phyloP scores from a whole-genome alignment of 2,888 invertebrate genomes.

The Theretra japonica region DNA sequence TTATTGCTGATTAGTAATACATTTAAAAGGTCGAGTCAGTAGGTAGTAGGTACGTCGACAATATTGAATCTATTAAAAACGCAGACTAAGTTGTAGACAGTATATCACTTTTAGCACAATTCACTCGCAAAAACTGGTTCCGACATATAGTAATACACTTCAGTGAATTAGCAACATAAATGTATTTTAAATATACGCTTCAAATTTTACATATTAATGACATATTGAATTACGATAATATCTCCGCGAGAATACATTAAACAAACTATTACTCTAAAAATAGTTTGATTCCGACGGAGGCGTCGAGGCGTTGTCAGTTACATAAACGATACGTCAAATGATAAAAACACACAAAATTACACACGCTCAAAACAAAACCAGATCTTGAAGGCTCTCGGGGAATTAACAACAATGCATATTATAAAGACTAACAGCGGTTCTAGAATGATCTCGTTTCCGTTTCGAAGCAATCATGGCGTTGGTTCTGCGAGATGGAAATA shows the following conservation, averaged over 20 bases:
- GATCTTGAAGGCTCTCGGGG: slow-evolving; percentile 9
- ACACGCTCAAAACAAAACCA: not conserved
- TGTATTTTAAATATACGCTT: not conserved
- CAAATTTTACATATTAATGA: slow-evolving; percentile 1
- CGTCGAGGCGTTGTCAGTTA: slow-evolving; percentile 1
- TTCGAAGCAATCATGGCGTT: slow-evolving; percentile 40
- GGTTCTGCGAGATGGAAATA: slow-evolving; percentile 44
- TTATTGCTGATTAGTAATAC: not conserved
- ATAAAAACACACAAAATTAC: not conserved
- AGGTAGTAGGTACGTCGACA: not conserved
- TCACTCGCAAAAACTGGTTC: slow-evolving; percentile 8
- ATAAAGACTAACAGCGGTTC: not conserved
- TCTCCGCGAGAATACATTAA: slow-evolving; percentile 8
- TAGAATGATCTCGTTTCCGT: slow-evolving; percentile 24
- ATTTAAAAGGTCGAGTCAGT: not conserved
- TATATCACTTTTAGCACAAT: not conserved
- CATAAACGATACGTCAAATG: not conserved
- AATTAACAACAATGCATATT: not conserved
- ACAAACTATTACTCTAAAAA: not conserved
- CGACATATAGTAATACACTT: not conserved
- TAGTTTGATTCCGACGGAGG: not conserved
- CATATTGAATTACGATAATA: slow-evolving; percentile 16
- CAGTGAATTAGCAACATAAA: not conserved
- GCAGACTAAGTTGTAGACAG: not conserved
- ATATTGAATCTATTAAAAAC: not conserved